Percentiles rank a stretch among this genome's conserved stretches.
These are phyloP conservation scores for Dasyprocta punctata DNA, from an alignment of 2,113 vertebrate genomes.

Conservation along the genomic window DNA sequence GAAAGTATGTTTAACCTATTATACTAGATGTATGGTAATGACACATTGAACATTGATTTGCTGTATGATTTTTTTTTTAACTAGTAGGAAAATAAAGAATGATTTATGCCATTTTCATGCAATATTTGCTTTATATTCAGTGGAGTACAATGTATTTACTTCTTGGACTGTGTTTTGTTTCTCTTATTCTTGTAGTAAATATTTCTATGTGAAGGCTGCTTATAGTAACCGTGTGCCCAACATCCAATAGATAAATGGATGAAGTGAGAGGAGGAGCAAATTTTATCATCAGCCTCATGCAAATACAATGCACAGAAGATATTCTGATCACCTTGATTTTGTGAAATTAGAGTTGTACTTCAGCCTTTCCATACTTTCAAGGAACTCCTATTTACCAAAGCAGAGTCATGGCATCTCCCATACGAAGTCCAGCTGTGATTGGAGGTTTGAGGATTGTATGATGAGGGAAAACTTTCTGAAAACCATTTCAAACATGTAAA, in stretches of 20 bases:
- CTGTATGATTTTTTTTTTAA: conserved; percentile 41
- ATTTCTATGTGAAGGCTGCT: background rate
- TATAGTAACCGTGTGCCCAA: background rate
- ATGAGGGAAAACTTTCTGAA: conserved; percentile 43
- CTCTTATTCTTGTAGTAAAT: conserved; percentile 54
- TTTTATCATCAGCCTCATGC: background rate
- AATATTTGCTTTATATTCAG: conserved; percentile 66
- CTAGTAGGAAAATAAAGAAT: conserved; percentile 60
- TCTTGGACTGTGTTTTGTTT: conserved; percentile 9
- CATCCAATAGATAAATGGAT: background rate
- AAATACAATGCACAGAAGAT: background rate
- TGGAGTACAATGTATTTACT: conserved; percentile 35
- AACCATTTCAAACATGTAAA: background rate
- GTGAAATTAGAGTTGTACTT: background rate
- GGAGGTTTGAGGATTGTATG: background rate
- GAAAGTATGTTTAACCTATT: conserved; percentile 66
- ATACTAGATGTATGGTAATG: conserved; percentile 51
- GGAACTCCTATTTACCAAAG: background rate
- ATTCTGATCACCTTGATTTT: conserved; percentile 60
- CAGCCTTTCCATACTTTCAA: background rate
- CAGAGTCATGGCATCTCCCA: conserved; percentile 17
- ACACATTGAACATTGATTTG: conserved; percentile 30
- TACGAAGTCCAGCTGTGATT: conserved; percentile 59
- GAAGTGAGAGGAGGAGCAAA: conserved; percentile 48
- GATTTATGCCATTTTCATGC: conserved; percentile 31